Base-by-base conservation (phyloP, 2,888 invertebrate genomes). In the Belgica antarctica region DNA sequence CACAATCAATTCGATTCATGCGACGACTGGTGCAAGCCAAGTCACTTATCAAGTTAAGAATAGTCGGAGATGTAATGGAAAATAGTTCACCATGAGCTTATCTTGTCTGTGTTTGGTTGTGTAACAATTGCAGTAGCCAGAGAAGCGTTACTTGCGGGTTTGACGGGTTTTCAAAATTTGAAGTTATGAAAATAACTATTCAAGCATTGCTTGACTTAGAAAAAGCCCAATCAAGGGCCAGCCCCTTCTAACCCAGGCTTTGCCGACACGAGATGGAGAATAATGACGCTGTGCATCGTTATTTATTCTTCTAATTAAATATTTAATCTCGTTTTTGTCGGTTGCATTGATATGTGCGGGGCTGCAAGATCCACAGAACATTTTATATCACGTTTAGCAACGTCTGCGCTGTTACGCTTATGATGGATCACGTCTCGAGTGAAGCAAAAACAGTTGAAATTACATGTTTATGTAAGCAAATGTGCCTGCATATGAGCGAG, bases 381-480 rank as follows among this genome's bases (percentile, higher is more conserved):
- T 41, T 41, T 12, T 41, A 15, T n/a, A 15, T 41, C 41, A n/a
- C 10, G 41, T 41, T 41, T n/a, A 41, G 12, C 41, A 41, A 15
- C 7, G 34, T 34, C 34, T 7, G 12, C 59, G 8, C 59, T 17
- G 59, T 52, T 59, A 59, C 59, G 27, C n/a, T 22, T 27, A 27
- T 27, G 59, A 59, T 59, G 59, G 27, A 59, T 59, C 25, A 27
- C 52, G 52, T 52, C 52, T 52, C n/a, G 22, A 12, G n/a, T 31
- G 34, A 31, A 31, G 24, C 59, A 59, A 15, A 27, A 27, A 59
- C n/a, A n/a, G 8, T n/a, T 52, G 19, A 25, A 59, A 59, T 24
- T 19, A 59, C 59, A 59, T 59, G 59, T 59, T 59, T 59, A 59
- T 59, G 27, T 27, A 59, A 27, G 59, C 22, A 59, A 59, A 52